Base-by-base conservation (phyloP, 2,888 invertebrate genomes). In the Lasius fuliginosus region DNA sequence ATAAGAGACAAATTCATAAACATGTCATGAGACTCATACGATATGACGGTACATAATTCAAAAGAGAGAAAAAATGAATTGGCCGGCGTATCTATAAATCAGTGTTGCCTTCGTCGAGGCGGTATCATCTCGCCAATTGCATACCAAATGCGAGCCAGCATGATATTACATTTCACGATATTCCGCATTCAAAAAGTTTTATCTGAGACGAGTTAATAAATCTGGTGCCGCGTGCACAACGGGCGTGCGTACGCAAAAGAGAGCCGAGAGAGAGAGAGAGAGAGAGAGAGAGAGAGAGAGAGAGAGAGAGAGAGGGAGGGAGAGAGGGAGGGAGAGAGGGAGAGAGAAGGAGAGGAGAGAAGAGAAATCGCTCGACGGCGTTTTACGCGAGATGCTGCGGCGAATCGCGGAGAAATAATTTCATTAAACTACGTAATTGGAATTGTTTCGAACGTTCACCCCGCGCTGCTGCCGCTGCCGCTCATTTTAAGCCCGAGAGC, bases 381-480 rank as follows among this genome's bases (percentile, higher is more conserved):
- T 71, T 81, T 81, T 81, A 60, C 71, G 68, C 46, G 71, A 81
- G 79, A 81, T 60, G 79, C 69, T 71, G 60, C 79, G 79, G 71
- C 71, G 79, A 69, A 69, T 79, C 79, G 79, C 69, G 79, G 58
- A 60, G 79, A 62, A 71, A 81, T 81, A 81, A 71, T 81, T 81
- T 81, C 79, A 79, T 79, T 79, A 81, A 81, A 81, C 71, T 81
- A 81, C 71, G 79, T 81, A 81, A 81, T 81, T 81, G 79, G 71
- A 81, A 81, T 81, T 81, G 79, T 81, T 81, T 71, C 71, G 79
- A 81, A 60, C 79, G 71, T 81, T 69, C 79, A 71, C 79, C 71
- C 56, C 69, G 68, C 64, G 12, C 36, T 11, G 42, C 23, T n/a
- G n/a, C 75, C 15, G 53, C 62, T 33, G 23, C 23, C 60, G 60